These are phyloP conservation scores for Chloroceryle amazona DNA, from an alignment of 2,797 vertebrate genomes.

Conservation along the genomic window DNA sequence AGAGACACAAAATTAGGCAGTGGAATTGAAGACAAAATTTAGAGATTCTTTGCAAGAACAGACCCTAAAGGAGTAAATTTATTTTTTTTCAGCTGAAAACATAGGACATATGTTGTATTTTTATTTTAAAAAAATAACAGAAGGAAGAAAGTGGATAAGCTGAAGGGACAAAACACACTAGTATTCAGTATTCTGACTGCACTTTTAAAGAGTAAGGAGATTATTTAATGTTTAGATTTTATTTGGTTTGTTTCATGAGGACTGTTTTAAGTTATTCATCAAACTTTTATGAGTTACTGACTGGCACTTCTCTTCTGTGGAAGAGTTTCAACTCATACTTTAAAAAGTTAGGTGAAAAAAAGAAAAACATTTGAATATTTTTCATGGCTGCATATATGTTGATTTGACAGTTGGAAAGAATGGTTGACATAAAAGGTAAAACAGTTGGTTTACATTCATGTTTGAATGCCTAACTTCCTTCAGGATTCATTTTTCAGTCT, in stretches of 20 bases:
- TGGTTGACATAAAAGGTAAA: neutral
- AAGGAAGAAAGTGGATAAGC: neutral
- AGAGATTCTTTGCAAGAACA: neutral
- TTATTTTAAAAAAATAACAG: neutral
- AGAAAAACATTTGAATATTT: neutral
- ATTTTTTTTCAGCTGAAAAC: neutral
- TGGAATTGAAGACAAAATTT: neutral
- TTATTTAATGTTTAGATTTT: neutral
- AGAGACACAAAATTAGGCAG: neutral
- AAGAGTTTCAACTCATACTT: neutral
- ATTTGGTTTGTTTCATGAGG: neutral
- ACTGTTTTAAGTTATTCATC: neutral
- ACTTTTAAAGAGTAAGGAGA: neutral
- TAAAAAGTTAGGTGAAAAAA: neutral
- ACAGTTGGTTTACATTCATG: neutral
- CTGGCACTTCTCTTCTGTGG: neutral
- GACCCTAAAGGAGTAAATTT: neutral
- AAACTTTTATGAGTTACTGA: neutral
- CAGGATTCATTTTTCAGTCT: neutral
- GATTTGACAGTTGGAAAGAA: neutral
- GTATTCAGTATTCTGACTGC: neutral
- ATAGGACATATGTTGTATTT: neutral
- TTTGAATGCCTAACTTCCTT: neutral
- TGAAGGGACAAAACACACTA: neutral
- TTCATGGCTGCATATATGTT: neutral